Evolutionary conservation across 2,113 vertebrate species (phyloP).

Genomic region (human): DNA sequence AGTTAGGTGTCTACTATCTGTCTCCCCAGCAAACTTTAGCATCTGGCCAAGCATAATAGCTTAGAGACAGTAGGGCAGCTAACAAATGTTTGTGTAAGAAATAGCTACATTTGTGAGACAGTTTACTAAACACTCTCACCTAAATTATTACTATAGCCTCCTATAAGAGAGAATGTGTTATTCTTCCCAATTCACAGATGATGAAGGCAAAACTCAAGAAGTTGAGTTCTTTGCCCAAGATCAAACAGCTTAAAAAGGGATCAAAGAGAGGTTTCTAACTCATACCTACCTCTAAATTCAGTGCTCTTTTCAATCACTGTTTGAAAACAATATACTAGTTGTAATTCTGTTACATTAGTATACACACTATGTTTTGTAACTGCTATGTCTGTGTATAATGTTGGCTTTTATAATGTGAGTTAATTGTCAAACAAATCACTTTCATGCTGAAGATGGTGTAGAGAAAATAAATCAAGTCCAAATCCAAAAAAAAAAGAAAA

Average conservation of each 20-base stretch:
- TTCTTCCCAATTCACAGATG: not conserved
- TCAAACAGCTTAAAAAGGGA: not conserved
- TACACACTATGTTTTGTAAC: not conserved
- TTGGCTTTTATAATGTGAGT: conserved; percentile 48
- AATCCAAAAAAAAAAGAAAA: not conserved
- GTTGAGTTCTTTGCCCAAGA: not conserved
- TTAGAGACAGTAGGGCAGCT: not conserved
- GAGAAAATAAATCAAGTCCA: conserved; percentile 57
- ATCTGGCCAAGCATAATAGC: not conserved
- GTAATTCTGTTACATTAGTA: not conserved
- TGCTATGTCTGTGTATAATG: not conserved
- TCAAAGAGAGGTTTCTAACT: not conserved
- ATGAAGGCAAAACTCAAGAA: conserved; percentile 12
- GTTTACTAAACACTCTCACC: not conserved
- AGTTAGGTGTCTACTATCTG: not conserved
- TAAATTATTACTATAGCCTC: not conserved
- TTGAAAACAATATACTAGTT: not conserved
- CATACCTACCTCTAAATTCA: not conserved
- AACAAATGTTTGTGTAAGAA: not conserved
- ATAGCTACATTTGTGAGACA: not conserved
- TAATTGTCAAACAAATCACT: conserved; percentile 63
- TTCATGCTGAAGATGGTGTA: not conserved
- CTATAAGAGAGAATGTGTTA: not conserved
- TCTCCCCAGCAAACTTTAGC: not conserved
- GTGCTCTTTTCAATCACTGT: not conserved